These are phyloP conservation scores for Amorpha juglandis DNA, from an alignment of 2,888 invertebrate species.

Conservation along the genomic window DNA sequence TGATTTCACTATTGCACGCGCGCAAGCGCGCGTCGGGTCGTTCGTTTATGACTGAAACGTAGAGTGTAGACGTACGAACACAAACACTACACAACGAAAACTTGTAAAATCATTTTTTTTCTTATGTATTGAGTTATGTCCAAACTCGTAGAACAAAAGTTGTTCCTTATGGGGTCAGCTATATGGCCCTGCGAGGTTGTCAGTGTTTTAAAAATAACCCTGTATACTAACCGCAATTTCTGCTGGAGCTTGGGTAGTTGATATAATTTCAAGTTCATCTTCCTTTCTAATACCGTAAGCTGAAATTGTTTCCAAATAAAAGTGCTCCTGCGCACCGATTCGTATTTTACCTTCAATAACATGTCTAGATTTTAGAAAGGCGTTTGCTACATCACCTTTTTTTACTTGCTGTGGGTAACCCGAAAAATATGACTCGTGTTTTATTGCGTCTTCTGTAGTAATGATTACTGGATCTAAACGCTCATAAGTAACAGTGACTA, in stretches of 20 bases:
- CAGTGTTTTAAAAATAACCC: too few species aligned
- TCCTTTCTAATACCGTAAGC: conserved; percentile 88
- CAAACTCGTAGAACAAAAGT: too few species aligned
- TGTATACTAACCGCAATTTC: conserved; percentile 87
- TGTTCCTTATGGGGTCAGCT: too few species aligned
- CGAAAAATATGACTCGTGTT: conserved; percentile 86
- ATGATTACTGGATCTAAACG: conserved; percentile 90
- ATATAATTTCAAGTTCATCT: conserved; percentile 93
- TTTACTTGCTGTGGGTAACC: conserved; percentile 80
- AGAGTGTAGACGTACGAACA: too few species aligned
- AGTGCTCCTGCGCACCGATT: conserved; percentile 94
- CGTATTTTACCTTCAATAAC: conserved; percentile 88
- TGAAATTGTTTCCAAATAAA: conserved; percentile 92
- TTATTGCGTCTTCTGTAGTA: conserved; percentile 94
- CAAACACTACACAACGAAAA: too few species aligned
- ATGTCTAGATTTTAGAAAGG: conserved; percentile 86
- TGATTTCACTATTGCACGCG: too few species aligned
- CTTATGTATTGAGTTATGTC: too few species aligned
- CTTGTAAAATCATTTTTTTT: too few species aligned
- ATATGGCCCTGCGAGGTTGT: too few species aligned
- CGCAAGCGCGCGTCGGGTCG: too few species aligned
- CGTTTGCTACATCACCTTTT: conserved; percentile 87
- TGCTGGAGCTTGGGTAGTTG: conserved; percentile 91
- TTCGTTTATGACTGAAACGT: too few species aligned
- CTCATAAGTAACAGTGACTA: conserved; percentile 91